Evolutionary conservation across 2,888 invertebrate genomes (phyloP).

Genomic region (Sphaerophoria rueppellii): DNA sequence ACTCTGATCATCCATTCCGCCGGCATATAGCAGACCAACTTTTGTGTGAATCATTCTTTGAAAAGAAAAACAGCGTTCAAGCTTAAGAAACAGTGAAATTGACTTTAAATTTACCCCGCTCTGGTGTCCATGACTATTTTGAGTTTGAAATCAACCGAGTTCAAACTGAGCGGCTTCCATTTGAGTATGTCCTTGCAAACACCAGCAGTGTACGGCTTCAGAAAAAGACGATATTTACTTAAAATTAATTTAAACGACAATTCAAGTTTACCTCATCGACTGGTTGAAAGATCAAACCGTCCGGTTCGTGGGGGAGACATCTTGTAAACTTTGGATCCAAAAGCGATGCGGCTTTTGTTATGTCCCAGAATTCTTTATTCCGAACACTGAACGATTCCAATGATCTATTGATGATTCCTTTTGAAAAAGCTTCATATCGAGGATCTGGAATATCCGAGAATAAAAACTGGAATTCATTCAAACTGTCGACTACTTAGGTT

Average conservation of each 20-base stretch:
- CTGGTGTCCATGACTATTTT: slow-evolving; percentile 90
- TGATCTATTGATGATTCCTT: slow-evolving; percentile 88
- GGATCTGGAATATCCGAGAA: slow-evolving; percentile 77
- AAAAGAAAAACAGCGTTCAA: slow-evolving; percentile 39
- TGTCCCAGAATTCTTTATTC: slow-evolving; percentile 95
- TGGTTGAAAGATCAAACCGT: slow-evolving; percentile 99
- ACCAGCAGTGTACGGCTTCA: slow-evolving; percentile 91
- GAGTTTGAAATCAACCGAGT: slow-evolving; percentile 97
- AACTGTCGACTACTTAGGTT: too few species aligned
- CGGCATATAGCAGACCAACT: slow-evolving; percentile 91
- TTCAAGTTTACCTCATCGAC: slow-evolving; percentile 86
- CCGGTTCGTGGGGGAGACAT: slow-evolving; percentile 95
- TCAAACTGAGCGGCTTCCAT: slow-evolving; percentile 97
- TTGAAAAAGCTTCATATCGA: slow-evolving; percentile 89
- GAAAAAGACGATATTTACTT: not conserved
- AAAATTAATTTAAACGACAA: not conserved
- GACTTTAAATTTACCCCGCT: slow-evolving; percentile 84
- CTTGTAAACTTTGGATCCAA: slow-evolving; percentile 93
- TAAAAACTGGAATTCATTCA: not conserved
- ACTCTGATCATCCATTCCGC: slow-evolving; percentile 85
- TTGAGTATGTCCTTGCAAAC: slow-evolving; percentile 93
- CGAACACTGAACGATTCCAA: slow-evolving; percentile 95
- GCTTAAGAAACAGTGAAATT: not conserved
- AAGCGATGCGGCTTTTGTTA: slow-evolving; percentile 87
- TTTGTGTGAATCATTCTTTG: slow-evolving; percentile 87